Evolutionary conservation across 2,888 invertebrate genomes (phyloP).

Genomic region (Sclerodermus sp.): DNA sequence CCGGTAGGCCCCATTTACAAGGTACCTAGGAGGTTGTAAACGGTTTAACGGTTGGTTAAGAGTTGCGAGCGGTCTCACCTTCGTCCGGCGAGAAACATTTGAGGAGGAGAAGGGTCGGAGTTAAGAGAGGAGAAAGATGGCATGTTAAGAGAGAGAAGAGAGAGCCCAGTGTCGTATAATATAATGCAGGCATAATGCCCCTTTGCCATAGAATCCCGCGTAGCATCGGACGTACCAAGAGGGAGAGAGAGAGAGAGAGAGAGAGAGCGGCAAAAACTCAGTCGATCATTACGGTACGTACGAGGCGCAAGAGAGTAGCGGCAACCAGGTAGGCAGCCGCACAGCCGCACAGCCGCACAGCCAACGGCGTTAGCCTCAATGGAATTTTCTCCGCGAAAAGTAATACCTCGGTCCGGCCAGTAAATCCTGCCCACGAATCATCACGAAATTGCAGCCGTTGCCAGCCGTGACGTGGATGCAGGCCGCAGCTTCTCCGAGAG

Average conservation of each 20-base stretch:
- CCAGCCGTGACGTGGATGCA: background rate
- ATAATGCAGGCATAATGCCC: background rate
- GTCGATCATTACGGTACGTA: background rate
- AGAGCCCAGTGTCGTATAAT: background rate
- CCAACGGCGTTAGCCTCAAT: slow-evolving; percentile 2
- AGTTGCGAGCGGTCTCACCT: slow-evolving; percentile 15
- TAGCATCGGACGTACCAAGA: background rate
- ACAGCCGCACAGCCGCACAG: background rate
- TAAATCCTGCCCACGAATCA: slow-evolving; percentile 21
- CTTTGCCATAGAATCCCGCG: slow-evolving; percentile 16
- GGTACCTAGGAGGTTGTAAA: slow-evolving; percentile 31
- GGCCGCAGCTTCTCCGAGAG: too few species aligned
- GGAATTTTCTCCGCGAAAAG: slow-evolving; percentile 43
- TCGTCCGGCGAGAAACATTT: background rate
- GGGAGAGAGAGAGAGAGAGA: background rate
- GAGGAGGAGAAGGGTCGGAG: background rate
- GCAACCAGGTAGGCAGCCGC: background rate
- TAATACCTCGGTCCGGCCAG: slow-evolving; percentile 25
- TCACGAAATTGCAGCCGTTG: slow-evolving; percentile 24
- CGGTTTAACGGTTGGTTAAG: slow-evolving; percentile 39
- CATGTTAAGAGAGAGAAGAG: slow-evolving; percentile 4
- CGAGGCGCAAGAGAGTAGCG: too few species aligned
- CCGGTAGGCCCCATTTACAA: slow-evolving; percentile 26
- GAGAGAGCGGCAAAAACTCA: background rate
- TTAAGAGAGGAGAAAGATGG: background rate